phyloP scores from a whole-genome alignment of 2,888 invertebrate species.

The Chymomyza amoena region DNA sequence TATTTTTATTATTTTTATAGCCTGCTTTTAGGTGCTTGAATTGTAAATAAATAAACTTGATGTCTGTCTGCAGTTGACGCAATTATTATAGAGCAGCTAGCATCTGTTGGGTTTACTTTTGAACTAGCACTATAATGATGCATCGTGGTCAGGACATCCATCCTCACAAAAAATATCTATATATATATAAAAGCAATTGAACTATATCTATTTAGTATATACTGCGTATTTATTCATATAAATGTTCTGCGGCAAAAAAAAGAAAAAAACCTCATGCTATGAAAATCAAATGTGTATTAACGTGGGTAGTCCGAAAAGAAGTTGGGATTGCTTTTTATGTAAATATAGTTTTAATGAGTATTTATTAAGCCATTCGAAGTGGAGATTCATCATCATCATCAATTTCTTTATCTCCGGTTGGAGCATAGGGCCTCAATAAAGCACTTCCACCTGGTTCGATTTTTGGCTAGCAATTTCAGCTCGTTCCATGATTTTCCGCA shows the following conservation, averaged over 20 bases:
- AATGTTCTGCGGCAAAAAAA: not conserved
- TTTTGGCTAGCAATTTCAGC: no score
- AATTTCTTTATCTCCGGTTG: no score
- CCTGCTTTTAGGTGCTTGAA: constrained; percentile 38
- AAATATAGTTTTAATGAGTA: no score
- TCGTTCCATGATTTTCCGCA: no score
- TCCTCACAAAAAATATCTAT: not conserved
- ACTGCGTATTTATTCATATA: not conserved
- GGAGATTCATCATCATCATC: no score
- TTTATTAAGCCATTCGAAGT: no score
- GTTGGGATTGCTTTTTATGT: no score
- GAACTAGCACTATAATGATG: not conserved
- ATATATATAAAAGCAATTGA: no score
- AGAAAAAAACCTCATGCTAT: not conserved
- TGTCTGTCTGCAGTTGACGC: constrained; percentile 49
- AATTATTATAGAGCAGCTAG: constrained; percentile 29
- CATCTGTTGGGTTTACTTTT: not conserved
- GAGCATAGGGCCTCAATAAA: no score
- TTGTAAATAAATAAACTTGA: constrained; percentile 48
- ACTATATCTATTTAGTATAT: not conserved
- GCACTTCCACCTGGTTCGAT: no score
- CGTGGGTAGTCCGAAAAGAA: no score
- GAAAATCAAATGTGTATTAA: not conserved
- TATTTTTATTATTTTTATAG: constrained; percentile 36
- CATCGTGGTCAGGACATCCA: not conserved